Conservation (phyloP, 2,113 vertebrate genomes). For the Poicephalus meyeri region DNA sequence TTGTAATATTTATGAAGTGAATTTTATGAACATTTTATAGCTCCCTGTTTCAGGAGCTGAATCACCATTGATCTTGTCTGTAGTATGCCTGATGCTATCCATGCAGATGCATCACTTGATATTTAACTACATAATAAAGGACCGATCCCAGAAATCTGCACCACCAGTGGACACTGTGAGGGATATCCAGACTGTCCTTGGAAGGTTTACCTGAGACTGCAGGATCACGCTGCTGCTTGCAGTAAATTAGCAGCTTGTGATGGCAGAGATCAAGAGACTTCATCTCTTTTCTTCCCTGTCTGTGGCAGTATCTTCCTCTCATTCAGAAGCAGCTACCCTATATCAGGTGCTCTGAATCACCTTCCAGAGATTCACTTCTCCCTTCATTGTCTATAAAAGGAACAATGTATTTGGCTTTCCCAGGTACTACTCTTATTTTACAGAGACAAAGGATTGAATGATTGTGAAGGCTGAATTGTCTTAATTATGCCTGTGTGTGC, state of each 20-base stretch:
- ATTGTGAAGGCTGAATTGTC: not conserved
- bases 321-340: not conserved
- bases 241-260: not conserved
- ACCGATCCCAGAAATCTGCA: not conserved
- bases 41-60: not conserved
- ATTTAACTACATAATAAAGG: not conserved
- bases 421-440: not conserved
- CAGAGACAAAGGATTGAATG: not conserved
- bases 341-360: not conserved
- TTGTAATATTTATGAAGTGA: not conserved
- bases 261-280: not conserved
- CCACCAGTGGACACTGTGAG: rapidly evolving
- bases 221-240: not conserved
- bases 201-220: not conserved
- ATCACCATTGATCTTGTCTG: not conserved
- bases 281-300: not conserved
- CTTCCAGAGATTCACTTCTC: not conserved
- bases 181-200: not conserved
- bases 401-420: not conserved
- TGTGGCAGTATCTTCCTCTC: not conserved
- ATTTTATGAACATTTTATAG: not conserved
- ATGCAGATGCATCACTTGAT: not conserved
- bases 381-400: not conserved
- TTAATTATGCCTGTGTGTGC: not conserved
- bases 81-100: not conserved